Percentiles rank a stretch among this genome's conserved stretches.
Conservation (phyloP, 2,113 vertebrate species). For the Todiramphus chloris region DNA sequence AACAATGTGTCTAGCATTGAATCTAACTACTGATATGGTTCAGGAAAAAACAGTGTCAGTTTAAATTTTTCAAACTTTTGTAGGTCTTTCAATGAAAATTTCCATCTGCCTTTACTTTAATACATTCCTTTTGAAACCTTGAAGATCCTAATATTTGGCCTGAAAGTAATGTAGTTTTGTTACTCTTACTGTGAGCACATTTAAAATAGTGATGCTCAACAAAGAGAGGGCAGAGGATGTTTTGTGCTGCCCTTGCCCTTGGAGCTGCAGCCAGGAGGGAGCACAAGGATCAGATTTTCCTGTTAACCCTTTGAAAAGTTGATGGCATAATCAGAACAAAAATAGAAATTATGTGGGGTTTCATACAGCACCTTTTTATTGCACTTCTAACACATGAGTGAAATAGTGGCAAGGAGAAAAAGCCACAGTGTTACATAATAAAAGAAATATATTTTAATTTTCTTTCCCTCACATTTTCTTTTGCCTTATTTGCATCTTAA, state of each 20-base stretch:
- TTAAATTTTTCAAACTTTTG: conserved; percentile 12
- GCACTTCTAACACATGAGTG: neutral
- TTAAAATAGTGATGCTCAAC: neutral
- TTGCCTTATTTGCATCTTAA: conserved; percentile 41
- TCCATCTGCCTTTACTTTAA: neutral
- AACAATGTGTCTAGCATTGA: neutral
- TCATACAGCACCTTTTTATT: neutral
- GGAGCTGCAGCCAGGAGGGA: conserved; percentile 34
- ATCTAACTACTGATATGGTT: neutral
- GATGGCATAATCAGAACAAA: neutral
- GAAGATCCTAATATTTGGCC: neutral
- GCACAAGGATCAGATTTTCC: neutral
- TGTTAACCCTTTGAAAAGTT: neutral
- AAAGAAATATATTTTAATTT: conserved; percentile 2
- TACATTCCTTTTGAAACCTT: neutral
- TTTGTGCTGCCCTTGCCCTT: neutral
- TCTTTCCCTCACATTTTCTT: neutral
- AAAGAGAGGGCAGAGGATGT: neutral
- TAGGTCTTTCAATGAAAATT: neutral
- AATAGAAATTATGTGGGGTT: neutral
- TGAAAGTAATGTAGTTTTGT: neutral
- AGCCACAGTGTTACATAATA: neutral
- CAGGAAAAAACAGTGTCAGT: neutral
- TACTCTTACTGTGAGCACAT: neutral
- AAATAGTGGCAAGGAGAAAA: neutral